phyloP scores from a whole-genome alignment of 2,113 vertebrate species.

The Oceanites oceanicus region DNA sequence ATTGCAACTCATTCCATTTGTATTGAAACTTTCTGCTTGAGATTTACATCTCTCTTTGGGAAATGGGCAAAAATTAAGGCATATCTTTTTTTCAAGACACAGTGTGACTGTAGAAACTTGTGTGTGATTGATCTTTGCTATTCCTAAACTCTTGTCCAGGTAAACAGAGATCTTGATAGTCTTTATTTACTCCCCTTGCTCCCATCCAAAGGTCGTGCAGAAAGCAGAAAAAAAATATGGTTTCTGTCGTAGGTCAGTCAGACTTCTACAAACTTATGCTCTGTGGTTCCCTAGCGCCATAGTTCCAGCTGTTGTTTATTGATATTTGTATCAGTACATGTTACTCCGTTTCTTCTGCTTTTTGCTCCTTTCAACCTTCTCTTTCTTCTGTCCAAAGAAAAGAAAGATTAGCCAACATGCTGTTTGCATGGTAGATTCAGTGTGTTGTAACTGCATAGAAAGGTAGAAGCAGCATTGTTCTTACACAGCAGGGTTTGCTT shows the following conservation, averaged over 20 bases:
- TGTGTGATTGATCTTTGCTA: neutral
- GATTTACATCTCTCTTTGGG: neutral
- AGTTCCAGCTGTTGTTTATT: neutral
- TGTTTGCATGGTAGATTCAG: neutral
- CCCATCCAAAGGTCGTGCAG: neutral
- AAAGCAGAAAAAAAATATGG: neutral
- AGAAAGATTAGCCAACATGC: neutral
- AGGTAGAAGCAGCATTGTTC: neutral
- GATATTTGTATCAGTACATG: neutral
- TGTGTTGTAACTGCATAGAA: neutral
- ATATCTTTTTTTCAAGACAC: neutral
- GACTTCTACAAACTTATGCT: neutral
- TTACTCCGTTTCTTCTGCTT: neutral
- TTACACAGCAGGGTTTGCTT: neutral
- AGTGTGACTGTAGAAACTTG: neutral
- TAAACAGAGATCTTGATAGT: neutral
- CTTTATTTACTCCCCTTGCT: neutral
- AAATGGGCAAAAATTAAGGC: neutral
- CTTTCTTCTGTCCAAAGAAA: neutral
- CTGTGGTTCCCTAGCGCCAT: neutral
- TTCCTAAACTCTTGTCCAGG: neutral
- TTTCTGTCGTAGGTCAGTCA: neutral
- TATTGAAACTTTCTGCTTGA: neutral
- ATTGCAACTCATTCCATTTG: neutral
- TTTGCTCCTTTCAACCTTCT: neutral